Evolutionary conservation across 2,797 vertebrate species (phyloP).

Genomic region (Thalassophryne amazonica): DNA sequence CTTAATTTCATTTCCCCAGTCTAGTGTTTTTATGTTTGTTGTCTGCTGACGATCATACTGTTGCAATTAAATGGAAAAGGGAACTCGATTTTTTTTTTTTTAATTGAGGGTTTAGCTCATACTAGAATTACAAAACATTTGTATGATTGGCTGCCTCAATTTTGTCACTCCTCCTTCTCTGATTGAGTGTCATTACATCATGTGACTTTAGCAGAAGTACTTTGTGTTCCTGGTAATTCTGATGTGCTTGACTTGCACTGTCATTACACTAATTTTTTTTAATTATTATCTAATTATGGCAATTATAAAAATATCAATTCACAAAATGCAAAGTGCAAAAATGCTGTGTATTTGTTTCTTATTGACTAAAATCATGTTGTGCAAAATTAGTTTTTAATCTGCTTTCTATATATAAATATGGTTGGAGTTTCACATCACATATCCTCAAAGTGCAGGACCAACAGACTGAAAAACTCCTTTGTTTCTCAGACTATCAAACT

Average conservation of each 20-base stretch:
- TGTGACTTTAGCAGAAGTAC: conserved; percentile 25
- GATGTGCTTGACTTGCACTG: background rate
- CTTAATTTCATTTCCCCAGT: conserved; percentile 54
- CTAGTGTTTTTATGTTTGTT: conserved; percentile 1
- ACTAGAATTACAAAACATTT: conserved; percentile 62
- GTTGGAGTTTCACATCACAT: no score
- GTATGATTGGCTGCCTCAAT: conserved; percentile 35
- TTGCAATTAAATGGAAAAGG: conserved; percentile 45
- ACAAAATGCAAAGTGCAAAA: no score
- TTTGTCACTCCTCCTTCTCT: conserved; percentile 22
- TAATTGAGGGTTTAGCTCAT: conserved; percentile 49
- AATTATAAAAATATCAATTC: no score
- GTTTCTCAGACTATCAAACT: no score
- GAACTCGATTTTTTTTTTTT: conserved; percentile 50
- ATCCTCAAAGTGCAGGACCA: no score
- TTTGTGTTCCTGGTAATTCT: background rate
- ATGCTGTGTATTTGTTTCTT: no score
- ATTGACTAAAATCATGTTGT: no score
- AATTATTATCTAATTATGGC: no score
- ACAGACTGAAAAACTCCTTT: no score
- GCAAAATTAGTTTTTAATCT: no score
- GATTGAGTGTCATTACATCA: conserved; percentile 12
- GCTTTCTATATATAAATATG: no score
- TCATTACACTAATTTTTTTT: no score
- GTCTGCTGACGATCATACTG: conserved; percentile 1